These are phyloP conservation scores for Melanerpes formicivorus DNA, from an alignment of 2,113 vertebrate genomes.

Conservation along the genomic window DNA sequence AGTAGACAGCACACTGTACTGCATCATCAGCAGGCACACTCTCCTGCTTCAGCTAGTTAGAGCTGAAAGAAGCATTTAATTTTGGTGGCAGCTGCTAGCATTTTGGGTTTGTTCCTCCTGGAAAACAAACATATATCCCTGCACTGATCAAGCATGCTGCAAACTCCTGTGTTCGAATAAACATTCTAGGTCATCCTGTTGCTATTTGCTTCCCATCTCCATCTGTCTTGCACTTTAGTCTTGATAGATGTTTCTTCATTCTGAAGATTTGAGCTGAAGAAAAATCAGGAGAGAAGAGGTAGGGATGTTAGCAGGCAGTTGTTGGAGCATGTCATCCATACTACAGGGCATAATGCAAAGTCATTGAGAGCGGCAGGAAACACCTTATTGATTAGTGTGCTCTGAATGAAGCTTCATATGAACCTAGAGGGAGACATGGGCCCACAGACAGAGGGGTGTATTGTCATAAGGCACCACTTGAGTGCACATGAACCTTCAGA, in stretches of 20 bases:
- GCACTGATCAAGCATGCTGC: neutral
- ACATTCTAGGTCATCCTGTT: neutral
- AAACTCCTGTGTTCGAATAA: neutral
- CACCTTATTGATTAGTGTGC: neutral
- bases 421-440: neutral
- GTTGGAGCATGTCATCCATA: neutral
- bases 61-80: neutral
- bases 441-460: fast-evolving
- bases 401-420: neutral
- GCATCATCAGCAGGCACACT: neutral
- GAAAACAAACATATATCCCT: neutral
- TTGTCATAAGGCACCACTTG: neutral
- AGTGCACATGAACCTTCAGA: neutral
- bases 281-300: neutral
- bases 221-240: neutral
- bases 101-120: neutral
- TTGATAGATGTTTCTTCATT: neutral
- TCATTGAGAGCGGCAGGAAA: neutral
- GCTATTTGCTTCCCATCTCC: neutral
- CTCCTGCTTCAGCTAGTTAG: neutral
- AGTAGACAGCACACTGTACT: neutral
- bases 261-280: neutral
- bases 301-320: neutral
- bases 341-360: neutral
- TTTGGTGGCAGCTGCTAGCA: neutral